Evolutionary conservation across 2,888 invertebrate genomes (phyloP).

Genomic region (Neoascia interrupta): DNA sequence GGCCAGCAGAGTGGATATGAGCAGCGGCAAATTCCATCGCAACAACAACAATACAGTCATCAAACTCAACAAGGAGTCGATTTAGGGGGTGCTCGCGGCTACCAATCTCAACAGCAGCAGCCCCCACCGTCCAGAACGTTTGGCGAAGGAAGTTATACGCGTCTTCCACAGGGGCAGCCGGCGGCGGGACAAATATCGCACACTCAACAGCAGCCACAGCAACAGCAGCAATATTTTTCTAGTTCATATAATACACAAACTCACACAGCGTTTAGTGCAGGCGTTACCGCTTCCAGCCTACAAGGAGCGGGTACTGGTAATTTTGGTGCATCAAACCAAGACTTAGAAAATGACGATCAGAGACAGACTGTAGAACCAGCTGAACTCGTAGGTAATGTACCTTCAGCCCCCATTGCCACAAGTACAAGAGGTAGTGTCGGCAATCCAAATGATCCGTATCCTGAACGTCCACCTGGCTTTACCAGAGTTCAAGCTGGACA

Average conservation of each 20-base stretch:
- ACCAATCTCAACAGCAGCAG: constrained; percentile 71
- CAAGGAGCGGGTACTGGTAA: constrained; percentile 60
- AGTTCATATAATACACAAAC: constrained; percentile 73
- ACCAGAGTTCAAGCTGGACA: constrained; percentile 83
- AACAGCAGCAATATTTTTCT: constrained; percentile 73
- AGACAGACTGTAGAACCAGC: constrained; percentile 14
- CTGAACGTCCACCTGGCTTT: constrained; percentile 83
- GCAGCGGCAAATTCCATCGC: constrained; percentile 50
- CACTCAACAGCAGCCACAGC: constrained; percentile 33
- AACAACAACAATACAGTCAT: constrained; percentile 63
- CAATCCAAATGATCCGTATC: constrained; percentile 75
- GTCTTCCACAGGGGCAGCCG: constrained; percentile 69
- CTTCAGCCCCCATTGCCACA: constrained; percentile 24
- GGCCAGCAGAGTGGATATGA: constrained; percentile 71
- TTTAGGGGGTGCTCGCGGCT: constrained; percentile 73
- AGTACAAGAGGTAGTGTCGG: constrained; percentile 38
- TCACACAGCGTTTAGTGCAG: constrained; percentile 61
- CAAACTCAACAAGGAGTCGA: constrained; percentile 71
- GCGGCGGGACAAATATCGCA: no score
- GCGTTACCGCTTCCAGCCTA: constrained; percentile 56
- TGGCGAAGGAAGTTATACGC: constrained; percentile 77
- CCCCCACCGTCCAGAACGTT: constrained; percentile 72
- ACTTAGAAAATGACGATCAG: constrained; percentile 27
- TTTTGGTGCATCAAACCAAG: constrained; percentile 53
- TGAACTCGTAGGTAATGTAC: constrained; percentile 15